Base-by-base conservation (phyloP, 2,888 invertebrate genomes). In the Nomada fucata region DNA sequence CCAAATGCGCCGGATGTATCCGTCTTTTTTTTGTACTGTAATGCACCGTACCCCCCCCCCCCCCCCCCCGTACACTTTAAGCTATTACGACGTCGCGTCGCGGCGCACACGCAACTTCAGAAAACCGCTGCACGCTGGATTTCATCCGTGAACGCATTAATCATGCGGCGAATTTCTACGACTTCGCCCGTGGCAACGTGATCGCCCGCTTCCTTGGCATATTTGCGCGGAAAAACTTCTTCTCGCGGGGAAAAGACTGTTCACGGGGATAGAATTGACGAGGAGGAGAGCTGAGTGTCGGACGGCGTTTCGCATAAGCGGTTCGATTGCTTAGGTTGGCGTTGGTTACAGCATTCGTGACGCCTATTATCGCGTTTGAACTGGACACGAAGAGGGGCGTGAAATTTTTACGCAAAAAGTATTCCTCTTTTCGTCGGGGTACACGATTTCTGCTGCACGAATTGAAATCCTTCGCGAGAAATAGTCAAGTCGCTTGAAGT, bases 121-220 rank as follows among this genome's bases (percentile, higher is more conserved):
- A 75, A 75, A 42, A 69, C 50, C 44, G 44, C 59, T 29, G 57
- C 69, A 52, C 50, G 69, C 63, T 29, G 69, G 52, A 44, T 65
- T 52, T 44, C 55, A 36, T 15, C 36, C 23, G 42, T 29, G 26
- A n/a, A 75, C 36, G 57, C 69, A 47, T 79, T 79, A 73, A 78
- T 73, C 75, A 59, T 70, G 64, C 64, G 4, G 11, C 13, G 75
- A 63, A 64, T 79, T 79, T 11, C 36, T 44, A 29, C n/a, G 10
- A 20, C 20, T 60, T 55, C 18, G 4, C 4, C 15, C 20, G 15
- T 9, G 47, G 47, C 47, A 13, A 13, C 47, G 15, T 2, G 47
- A 15, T 29, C 11, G 36, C 36, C 29, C 18, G n/a, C n/a, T 29
- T 23, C 50, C 7, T 60, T 59, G 52, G 44, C 42, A 71, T 18